Evolutionary conservation across 2,113 vertebrate genomes (phyloP).

Genomic region (Platycercus adscitus): DNA sequence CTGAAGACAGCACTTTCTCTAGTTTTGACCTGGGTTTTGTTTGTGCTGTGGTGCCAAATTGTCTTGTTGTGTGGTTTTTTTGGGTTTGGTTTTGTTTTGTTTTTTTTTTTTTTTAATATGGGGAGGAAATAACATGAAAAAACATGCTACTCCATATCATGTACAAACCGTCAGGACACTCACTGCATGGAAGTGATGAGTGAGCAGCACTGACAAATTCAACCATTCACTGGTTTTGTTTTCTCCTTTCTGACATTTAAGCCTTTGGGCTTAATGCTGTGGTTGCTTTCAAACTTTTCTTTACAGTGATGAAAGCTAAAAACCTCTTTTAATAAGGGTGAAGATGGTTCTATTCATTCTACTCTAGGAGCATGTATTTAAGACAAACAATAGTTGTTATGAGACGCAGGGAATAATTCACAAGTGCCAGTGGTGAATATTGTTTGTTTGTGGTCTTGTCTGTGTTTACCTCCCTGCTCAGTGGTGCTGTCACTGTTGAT

Average conservation of each 20-base stretch:
- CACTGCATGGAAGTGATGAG: not conserved
- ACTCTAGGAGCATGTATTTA: not conserved
- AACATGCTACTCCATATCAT: not conserved
- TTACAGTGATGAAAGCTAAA: not conserved
- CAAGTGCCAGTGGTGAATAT: not conserved
- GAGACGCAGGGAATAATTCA: not conserved
- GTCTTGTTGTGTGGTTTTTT: too few relatives aligned
- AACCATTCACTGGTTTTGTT: not conserved
- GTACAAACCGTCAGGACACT: not conserved
- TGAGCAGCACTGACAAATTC: not conserved
- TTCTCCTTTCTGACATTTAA: not conserved
- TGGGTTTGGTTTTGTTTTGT: too few relatives aligned
- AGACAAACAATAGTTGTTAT: not conserved
- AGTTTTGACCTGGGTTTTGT: not conserved
- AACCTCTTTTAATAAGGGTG: not conserved
- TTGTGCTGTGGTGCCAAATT: not conserved
- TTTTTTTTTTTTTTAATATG: not conserved
- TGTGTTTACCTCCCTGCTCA: not conserved
- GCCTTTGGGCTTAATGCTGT: not conserved
- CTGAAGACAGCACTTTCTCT: not conserved
- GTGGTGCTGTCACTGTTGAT: not conserved
- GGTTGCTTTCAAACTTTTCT: not conserved
- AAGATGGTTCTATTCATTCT: not conserved
- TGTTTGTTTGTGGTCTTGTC: not conserved
- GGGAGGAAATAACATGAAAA: not conserved